phyloP scores from a whole-genome alignment of 2,113 vertebrate species.

The Pleuronectes platessa region DNA sequence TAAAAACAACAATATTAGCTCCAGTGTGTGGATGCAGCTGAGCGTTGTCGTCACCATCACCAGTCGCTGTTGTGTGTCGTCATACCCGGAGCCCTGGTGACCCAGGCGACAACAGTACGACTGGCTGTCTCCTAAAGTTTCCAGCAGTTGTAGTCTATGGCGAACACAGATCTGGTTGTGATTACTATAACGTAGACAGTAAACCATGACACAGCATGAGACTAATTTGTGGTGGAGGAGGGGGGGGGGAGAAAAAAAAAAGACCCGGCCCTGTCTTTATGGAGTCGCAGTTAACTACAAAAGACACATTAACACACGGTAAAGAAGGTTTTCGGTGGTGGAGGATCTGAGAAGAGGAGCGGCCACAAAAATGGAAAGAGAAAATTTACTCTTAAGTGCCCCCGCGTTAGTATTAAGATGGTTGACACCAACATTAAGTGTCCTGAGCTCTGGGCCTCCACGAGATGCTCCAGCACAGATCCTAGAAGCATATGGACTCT shows the following conservation, averaged over 20 bases:
- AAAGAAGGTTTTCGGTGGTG: slow-evolving; percentile 42
- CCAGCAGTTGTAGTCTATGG: slow-evolving; percentile 62
- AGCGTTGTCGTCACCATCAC: slow-evolving; percentile 40
- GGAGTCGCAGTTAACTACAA: slow-evolving; percentile 76
- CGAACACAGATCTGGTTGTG: slow-evolving; percentile 78
- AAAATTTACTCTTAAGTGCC: slow-evolving; percentile 19
- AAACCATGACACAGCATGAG: slow-evolving; percentile 82
- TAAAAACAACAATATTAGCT: slow-evolving; percentile 37
- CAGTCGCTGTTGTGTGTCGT: slow-evolving; percentile 2
- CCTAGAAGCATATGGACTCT: not conserved
- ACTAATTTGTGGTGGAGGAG: slow-evolving; percentile 80
- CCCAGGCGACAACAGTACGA: slow-evolving; percentile 63
- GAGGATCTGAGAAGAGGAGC: slow-evolving; percentile 23
- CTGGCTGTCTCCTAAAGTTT: slow-evolving; percentile 75
- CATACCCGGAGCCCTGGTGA: slow-evolving; percentile 41
- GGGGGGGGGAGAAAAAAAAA: slow-evolving; percentile 30
- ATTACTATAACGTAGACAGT: slow-evolving; percentile 84
- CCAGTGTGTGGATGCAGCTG: slow-evolving; percentile 27
- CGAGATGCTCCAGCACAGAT: not conserved
- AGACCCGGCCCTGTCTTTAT: slow-evolving; percentile 74
- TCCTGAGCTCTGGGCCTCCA: not conserved
- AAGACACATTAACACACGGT: slow-evolving; percentile 71
- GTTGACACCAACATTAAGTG: not conserved
- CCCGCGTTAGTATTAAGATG: slow-evolving; percentile 11
- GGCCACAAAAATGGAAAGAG: slow-evolving; percentile 10